Evolutionary conservation across 2,797 vertebrate species (phyloP).

Genomic region (Echiichthys vipera): DNA sequence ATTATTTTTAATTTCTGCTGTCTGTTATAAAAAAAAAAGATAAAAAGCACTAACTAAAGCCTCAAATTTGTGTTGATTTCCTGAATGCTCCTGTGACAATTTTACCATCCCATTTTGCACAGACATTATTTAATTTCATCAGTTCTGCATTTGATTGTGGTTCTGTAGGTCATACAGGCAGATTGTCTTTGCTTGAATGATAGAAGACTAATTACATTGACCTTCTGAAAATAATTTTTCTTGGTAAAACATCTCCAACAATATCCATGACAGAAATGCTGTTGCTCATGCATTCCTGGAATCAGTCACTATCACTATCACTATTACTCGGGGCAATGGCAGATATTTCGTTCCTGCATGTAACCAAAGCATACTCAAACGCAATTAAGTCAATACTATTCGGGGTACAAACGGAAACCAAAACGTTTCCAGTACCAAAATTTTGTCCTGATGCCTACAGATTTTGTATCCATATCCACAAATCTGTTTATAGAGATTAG

Average conservation of each 20-base stretch:
- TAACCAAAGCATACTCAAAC: too few relatives aligned
- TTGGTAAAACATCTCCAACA: too few relatives aligned
- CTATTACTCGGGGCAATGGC: too few relatives aligned
- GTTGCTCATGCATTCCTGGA: conserved; percentile 5
- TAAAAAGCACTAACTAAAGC: background rate
- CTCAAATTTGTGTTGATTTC: background rate
- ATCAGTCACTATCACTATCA: too few relatives aligned
- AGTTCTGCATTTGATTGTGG: background rate
- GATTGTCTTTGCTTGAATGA: conserved; percentile 1
- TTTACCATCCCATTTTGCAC: background rate
- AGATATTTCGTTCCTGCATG: too few relatives aligned
- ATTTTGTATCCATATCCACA: too few relatives aligned
- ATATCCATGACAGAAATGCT: background rate
- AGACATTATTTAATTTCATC: conserved; percentile 11
- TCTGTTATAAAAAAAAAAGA: background rate
- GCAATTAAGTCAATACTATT: too few relatives aligned
- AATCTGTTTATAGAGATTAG: too few relatives aligned
- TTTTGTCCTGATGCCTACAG: too few relatives aligned
- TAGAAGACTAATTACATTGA: conserved; percentile 6
- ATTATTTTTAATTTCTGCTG: background rate
- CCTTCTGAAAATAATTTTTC: conserved; percentile 18
- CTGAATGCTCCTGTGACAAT: background rate
- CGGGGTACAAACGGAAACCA: too few relatives aligned
- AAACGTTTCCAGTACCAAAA: too few relatives aligned
- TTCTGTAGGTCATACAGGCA: background rate